Percentiles rank a stretch among this genome's conserved stretches.
Evolutionary conservation across 1,140 invertebrate genomes (phyloP).

Genomic region (Pachyrhynchus sulphureomaculatus): DNA sequence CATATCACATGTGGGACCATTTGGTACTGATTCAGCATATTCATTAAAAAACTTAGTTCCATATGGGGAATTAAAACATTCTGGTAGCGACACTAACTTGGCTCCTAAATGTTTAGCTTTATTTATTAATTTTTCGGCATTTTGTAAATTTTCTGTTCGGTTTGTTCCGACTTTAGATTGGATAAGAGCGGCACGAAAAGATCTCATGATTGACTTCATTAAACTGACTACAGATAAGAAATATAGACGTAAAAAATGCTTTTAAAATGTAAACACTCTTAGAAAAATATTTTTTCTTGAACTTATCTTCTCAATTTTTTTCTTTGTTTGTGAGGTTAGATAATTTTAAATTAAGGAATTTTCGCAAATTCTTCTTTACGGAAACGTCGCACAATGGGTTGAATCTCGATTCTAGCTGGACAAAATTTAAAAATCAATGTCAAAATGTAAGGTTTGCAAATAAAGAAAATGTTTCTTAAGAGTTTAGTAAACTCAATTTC

Average conservation of each 20-base stretch:
- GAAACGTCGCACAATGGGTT: too few relatives aligned
- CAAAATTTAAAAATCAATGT: too few relatives aligned
- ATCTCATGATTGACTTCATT: slow-evolving; percentile 24
- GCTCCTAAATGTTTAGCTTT: slow-evolving; percentile 74
- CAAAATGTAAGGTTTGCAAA: too few relatives aligned
- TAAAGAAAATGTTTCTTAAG: too few relatives aligned
- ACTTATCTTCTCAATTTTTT: too few relatives aligned
- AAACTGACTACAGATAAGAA: not conserved
- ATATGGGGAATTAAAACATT: slow-evolving; percentile 95
- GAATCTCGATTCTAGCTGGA: too few relatives aligned
- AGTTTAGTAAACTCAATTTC: too few relatives aligned
- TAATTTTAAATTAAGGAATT: too few relatives aligned
- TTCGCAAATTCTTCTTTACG: too few relatives aligned
- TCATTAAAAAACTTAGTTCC: slow-evolving; percentile 84
- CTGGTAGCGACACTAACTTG: slow-evolving; percentile 78
- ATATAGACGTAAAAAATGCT: not conserved
- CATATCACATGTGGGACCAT: slow-evolving; percentile 69
- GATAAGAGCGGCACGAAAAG: slow-evolving; percentile 61
- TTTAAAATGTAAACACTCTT: too few relatives aligned
- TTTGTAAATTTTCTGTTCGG: slow-evolving; percentile 74
- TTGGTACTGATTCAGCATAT: slow-evolving; percentile 83
- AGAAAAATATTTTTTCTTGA: too few relatives aligned
- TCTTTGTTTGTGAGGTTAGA: too few relatives aligned
- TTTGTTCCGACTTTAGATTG: slow-evolving; percentile 75
- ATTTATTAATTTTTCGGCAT: slow-evolving; percentile 71